Conservation (phyloP, 1,140 invertebrate species). For the Calliphora vicina region DNA sequence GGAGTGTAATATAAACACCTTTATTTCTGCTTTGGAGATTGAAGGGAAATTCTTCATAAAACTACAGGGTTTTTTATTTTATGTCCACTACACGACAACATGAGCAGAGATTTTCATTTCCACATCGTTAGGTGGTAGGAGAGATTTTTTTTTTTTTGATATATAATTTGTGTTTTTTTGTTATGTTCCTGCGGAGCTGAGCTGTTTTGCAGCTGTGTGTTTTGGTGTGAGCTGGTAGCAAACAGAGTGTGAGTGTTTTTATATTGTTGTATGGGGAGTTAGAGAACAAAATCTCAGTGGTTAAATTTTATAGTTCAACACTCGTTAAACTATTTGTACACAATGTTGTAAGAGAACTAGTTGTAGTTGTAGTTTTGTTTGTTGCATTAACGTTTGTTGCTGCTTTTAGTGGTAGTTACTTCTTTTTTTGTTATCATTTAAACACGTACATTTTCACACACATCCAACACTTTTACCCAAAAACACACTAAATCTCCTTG, state of each 20-base stretch:
- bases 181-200: too few relatives aligned
- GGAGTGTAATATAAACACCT: not conserved
- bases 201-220: not conserved
- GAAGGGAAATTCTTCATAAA: not conserved
- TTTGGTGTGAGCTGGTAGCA: not conserved
- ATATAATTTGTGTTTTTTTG: too few relatives aligned
- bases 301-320: slow-evolving; percentile 30
- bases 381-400: not conserved
- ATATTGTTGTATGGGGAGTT: not conserved
- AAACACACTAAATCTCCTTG: not conserved
- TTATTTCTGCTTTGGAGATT: not conserved
- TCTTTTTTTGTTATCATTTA: not conserved
- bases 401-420: slow-evolving; percentile 7
- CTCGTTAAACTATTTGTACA: slow-evolving; percentile 23
- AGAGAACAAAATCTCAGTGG: slow-evolving; percentile 24
- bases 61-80: not conserved
- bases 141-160: not conserved
- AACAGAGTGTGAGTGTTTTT: not conserved
- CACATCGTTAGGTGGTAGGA: not conserved
- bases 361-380: not conserved
- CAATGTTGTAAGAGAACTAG: not conserved
- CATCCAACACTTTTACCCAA: not conserved
- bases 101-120: not conserved
- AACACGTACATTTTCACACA: not conserved
- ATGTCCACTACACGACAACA: not conserved